Evolutionary conservation across 2,113 vertebrate species (phyloP), one percentile per base, ranked within the genome.

Genomic region (Heteronetta atricapilla): DNA sequence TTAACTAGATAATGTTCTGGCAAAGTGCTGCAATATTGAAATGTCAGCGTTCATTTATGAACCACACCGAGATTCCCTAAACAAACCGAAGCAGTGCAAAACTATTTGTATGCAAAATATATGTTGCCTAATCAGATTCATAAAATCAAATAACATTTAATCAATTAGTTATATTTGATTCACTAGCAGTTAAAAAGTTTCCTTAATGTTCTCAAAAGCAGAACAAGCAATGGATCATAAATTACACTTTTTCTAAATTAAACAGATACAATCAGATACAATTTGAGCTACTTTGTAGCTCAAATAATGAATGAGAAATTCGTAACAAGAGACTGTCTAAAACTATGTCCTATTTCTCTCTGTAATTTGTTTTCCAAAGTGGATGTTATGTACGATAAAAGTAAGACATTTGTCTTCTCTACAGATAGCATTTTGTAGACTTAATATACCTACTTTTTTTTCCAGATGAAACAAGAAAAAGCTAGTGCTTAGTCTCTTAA

Each of bases 141-240:
- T 93, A 97, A 94, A 96, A 96, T 96, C 92, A 82, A 94, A 53
- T 80, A 38, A 36, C 82, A 94, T 92, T 96, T 97, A 97, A 97
- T 97, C 96, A 95, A 94, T 97, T 97, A 94, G 25, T 55, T 87
- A 95, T 93, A 91, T 96, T 94, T 90, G 88, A 96, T 95, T 95
- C 82, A 92, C 38, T 52, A 91, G 28, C 59, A 83, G 68, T 93
- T 95, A 81, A 90, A 92, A 95, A 96, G 52, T 90, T 94, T 92
- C 63, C 76, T 66, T 95, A 89, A 86, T 94, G 26, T 82, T 74
- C 91, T 33, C 75, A 90, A 97, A 96, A 91, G 8, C 63, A 88
- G 59, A 96, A 96, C 92, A 97, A 97, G 91, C 74, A 95, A 89
- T 78, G 63, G 67, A 70, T 80, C 59, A 86, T 69, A 82, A 63